These are phyloP conservation scores for Solenopsis fugax DNA, from an alignment of 1,140 invertebrate genomes.

Conservation along the genomic window DNA sequence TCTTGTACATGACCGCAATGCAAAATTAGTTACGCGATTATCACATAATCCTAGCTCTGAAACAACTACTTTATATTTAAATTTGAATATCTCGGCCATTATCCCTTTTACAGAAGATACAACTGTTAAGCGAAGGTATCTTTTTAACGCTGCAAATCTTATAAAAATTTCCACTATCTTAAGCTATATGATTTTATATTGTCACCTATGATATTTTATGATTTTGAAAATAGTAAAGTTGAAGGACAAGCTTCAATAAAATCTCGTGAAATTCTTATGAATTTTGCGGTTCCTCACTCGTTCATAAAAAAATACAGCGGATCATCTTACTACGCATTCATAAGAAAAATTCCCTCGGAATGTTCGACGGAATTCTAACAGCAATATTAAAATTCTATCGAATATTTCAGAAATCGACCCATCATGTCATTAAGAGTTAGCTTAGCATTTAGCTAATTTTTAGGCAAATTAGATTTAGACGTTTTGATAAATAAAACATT, in stretches of 20 bases:
- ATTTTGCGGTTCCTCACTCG: background rate
- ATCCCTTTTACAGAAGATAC: background rate
- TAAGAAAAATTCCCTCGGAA: background rate
- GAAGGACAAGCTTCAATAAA: background rate
- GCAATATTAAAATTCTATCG: constrained; percentile 70
- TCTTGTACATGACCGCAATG: background rate
- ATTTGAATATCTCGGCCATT: background rate
- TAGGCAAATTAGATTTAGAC: constrained; percentile 1
- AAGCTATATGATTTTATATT: background rate
- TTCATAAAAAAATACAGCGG: background rate
- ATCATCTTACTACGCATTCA: constrained; percentile 41
- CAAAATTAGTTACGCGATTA: background rate
- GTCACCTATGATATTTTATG: background rate
- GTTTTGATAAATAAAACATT: background rate
- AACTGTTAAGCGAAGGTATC: background rate
- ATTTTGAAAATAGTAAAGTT: background rate
- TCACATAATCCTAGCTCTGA: constrained; percentile 3
- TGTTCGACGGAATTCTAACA: constrained; percentile 51
- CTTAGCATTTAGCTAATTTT: background rate
- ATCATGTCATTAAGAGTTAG: background rate
- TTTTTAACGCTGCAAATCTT: background rate
- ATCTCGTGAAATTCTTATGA: constrained; percentile 28
- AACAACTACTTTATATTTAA: constrained; percentile 1
- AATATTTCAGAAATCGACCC: constrained; percentile 54
- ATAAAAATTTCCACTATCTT: background rate